Conservation (phyloP, 2,797 vertebrate species). For the Silurus aristotelis region DNA sequence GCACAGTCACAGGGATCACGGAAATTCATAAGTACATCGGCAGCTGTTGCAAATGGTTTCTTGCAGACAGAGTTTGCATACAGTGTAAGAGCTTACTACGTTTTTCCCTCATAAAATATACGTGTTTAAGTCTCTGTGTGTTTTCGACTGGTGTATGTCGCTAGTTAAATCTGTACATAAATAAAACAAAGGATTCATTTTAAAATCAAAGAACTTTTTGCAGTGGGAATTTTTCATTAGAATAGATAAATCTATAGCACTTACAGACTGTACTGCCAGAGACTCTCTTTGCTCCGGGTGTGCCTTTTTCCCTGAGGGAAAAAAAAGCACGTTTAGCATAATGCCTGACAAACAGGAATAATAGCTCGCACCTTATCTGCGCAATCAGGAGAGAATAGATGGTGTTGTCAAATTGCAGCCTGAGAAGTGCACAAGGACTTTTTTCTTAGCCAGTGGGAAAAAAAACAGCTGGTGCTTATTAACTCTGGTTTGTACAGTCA, state of each 20-base stretch:
- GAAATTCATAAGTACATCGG: too few species aligned
- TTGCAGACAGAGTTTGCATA: too few species aligned
- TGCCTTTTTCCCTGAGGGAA: slow-evolving; percentile 47
- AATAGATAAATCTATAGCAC: background rate
- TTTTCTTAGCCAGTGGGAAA: slow-evolving; percentile 34
- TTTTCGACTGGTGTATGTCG: too few species aligned
- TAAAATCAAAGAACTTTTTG: too few species aligned
- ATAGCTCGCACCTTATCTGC: slow-evolving; percentile 53
- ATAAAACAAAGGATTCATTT: too few species aligned
- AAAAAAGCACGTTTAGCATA: slow-evolving; percentile 54
- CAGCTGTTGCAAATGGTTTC: too few species aligned
- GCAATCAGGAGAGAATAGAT: slow-evolving; percentile 59
- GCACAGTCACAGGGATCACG: too few species aligned
- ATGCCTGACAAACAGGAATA: slow-evolving; percentile 58
- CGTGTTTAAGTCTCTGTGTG: too few species aligned
- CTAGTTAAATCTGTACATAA: too few species aligned
- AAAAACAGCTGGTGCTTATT: slow-evolving; percentile 34
- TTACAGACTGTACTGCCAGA: slow-evolving; percentile 13
- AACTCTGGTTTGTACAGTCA: slow-evolving; percentile 31
- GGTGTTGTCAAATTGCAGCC: slow-evolving; percentile 58
- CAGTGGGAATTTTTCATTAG: background rate
- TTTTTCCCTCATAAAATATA: too few species aligned
- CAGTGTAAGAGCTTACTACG: too few species aligned
- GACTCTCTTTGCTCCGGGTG: slow-evolving; percentile 36
- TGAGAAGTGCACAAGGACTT: slow-evolving; percentile 47